phyloP scores from a whole-genome alignment of 2,888 invertebrate species.

The Tetanocera ferruginea region DNA sequence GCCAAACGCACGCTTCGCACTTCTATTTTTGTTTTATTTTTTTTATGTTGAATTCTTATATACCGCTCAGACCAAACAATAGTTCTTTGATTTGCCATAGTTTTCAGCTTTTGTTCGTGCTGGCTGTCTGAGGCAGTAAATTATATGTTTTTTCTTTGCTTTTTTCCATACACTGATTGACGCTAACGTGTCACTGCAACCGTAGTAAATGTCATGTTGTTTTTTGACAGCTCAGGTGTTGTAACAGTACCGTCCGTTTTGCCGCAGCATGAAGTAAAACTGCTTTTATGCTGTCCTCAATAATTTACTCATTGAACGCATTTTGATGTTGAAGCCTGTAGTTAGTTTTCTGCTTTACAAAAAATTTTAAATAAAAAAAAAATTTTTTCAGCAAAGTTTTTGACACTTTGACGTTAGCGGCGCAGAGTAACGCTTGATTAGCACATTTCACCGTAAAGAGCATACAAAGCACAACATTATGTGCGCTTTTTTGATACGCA shows the following conservation, averaged over 20 bases:
- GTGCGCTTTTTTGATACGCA: neutral
- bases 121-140: neutral
- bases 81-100: slow-evolving; percentile 22
- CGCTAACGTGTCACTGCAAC: slow-evolving; percentile 15
- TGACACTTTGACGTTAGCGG: slow-evolving; percentile 8
- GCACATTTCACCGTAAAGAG: neutral
- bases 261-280: neutral
- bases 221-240: slow-evolving; percentile 34
- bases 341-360: too few relatives aligned
- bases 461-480: neutral
- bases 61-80: neutral
- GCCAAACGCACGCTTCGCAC: slow-evolving; percentile 4
- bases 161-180: slow-evolving; percentile 1
- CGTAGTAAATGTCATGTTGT: slow-evolving; percentile 30
- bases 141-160: slow-evolving; percentile 2
- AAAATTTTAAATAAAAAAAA: neutral
- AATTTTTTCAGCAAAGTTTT: neutral
- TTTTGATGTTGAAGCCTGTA: neutral
- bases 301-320: slow-evolving; percentile 21
- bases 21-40: neutral
- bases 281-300: neutral
- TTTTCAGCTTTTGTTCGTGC: neutral
- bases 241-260: neutral
- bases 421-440: slow-evolving; percentile 22
- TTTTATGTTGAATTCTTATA: neutral